Evolutionary conservation across 2,888 invertebrate genomes (phyloP).

Genomic region (Phrixothrix hirtus): DNA sequence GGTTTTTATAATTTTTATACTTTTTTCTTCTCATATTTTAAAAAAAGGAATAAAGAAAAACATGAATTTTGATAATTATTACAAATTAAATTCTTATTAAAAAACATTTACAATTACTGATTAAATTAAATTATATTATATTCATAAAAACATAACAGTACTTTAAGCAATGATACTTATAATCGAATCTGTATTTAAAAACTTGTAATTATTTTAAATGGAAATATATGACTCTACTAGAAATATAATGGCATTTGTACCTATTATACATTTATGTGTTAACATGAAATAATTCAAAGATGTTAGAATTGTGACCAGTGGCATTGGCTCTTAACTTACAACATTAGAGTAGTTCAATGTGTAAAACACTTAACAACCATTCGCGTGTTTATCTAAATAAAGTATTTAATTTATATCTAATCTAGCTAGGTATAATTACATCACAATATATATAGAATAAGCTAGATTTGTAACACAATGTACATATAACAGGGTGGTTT

Average conservation of each 20-base stretch:
- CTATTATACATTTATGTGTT: constrained; percentile 7
- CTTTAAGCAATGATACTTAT: too few species aligned
- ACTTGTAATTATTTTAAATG: too few species aligned
- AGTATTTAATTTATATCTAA: constrained; percentile 44
- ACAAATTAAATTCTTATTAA: too few species aligned
- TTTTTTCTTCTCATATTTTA: too few species aligned
- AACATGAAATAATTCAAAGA: constrained; percentile 24
- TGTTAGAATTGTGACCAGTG: constrained; percentile 58
- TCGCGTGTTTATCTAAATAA: constrained; percentile 42
- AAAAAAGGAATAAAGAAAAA: too few species aligned
- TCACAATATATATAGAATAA: constrained; percentile 20
- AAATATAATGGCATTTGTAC: constrained; percentile 4
- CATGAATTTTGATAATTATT: too few species aligned
- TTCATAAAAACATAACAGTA: too few species aligned
- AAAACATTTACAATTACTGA: too few species aligned
- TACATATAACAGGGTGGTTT: constrained; percentile 28
- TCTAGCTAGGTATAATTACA: constrained; percentile 29
- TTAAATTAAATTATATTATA: too few species aligned
- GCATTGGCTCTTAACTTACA: constrained; percentile 50
- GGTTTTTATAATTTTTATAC: too few species aligned
- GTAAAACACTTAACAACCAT: constrained; percentile 46
- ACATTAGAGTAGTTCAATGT: constrained; percentile 49
- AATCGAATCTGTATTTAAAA: too few species aligned
- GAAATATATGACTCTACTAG: too few species aligned
- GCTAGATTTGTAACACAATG: constrained; percentile 26